Conservation (phyloP, 1,140 invertebrate genomes). For the Cryptotermes secundus region DNA sequence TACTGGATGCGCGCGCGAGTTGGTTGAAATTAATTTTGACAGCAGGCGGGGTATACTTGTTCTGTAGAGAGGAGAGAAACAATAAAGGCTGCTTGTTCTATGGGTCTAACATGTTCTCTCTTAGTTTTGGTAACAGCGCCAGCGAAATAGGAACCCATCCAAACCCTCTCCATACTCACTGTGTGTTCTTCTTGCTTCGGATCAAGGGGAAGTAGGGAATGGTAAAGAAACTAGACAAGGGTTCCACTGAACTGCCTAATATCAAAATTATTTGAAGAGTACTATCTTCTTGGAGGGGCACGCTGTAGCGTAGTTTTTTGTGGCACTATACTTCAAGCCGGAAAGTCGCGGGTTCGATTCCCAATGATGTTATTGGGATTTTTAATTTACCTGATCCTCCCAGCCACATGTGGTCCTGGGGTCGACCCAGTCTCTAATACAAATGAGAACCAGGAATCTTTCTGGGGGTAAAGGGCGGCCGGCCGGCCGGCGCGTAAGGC, state of each 20-base stretch:
- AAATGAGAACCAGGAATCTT: too few relatives aligned
- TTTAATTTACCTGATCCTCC: too few relatives aligned
- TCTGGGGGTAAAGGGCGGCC: too few relatives aligned
- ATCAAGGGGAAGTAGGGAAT: not conserved
- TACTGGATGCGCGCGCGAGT: not conserved
- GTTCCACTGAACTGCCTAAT: not conserved
- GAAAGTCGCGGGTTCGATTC: too few relatives aligned
- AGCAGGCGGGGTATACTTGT: not conserved
- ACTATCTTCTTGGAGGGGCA: too few relatives aligned
- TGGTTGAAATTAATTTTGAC: slow-evolving; percentile 6
- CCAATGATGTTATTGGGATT: too few relatives aligned
- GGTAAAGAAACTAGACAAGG: not conserved
- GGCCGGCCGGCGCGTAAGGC: too few relatives aligned
- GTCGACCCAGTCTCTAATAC: too few relatives aligned
- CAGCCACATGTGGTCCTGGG: too few relatives aligned
- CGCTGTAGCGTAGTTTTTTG: too few relatives aligned
- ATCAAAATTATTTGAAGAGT: not conserved
- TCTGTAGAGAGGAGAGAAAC: not conserved
- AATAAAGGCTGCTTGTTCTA: not conserved
- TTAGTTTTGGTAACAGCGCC: not conserved
- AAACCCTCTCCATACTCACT: not conserved
- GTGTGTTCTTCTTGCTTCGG: not conserved
- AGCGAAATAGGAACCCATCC: slow-evolving; percentile 4
- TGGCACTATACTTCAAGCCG: too few relatives aligned
- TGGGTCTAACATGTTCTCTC: not conserved